Evolutionary conservation across 2,888 invertebrate species (phyloP), one percentile per base, ranked within the genome.

Genomic region (Agonopterix heracliana): DNA sequence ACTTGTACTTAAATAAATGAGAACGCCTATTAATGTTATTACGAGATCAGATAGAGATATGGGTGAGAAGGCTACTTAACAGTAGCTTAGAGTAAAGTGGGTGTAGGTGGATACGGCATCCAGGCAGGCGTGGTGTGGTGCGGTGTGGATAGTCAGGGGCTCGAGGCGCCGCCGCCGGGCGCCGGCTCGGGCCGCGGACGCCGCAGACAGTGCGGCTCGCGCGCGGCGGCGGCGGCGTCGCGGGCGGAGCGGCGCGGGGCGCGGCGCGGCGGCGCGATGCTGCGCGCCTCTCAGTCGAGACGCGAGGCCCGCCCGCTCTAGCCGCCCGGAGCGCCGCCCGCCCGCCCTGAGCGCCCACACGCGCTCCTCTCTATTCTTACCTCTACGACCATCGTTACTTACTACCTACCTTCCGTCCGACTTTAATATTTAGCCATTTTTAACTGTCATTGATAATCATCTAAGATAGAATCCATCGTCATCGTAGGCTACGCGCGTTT

Each of bases 251-350:
- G 63, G 46, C 42, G 59, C 57, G 50, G 47, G 53, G 71, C 68
- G 78, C 78, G 80, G 85, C 79, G 85, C 81, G 88, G 86, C 90
- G 90, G 84, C 82, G 87, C 90, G 91, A 90, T 90, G 90, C 90
- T 88, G 89, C 83, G 88, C 87, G 90, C 88, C 88, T 90, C 90
- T 91, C 91, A 91, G 91, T 91, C 90, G 91, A 91, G 91, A 84
- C 86, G 87, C 86, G 86, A 83, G 81, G 79, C 81, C 86, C 89
- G 88, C 88, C 87, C 90, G 89, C 87, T 89, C 88, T 86, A 80
- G 83, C 89, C 86, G 87, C 78, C 73, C 78, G 80, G 46, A 49
- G 35, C 36, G 46, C 46, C 4, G 81, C 88, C 85, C 85, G 76
- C 74, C 77, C 78, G 26, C 48, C 10, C 41, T 26, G 26, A 26